These are phyloP conservation scores for Cynocephalus volans DNA, from an alignment of 2,113 vertebrate genomes.

Conservation along the genomic window DNA sequence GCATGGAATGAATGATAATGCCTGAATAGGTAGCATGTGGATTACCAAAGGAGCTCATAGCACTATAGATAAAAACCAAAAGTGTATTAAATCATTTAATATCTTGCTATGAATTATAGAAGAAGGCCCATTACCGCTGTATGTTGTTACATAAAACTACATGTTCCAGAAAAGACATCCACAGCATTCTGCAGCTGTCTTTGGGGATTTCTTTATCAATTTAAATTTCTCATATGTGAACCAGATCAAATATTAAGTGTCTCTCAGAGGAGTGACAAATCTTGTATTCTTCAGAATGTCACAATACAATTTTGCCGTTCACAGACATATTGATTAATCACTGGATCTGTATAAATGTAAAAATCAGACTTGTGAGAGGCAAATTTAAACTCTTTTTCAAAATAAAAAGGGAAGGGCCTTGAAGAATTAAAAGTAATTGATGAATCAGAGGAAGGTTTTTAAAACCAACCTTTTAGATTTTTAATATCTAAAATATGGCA, in stretches of 20 bases:
- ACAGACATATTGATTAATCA: conserved; percentile 31
- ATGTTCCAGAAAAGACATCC: conserved; percentile 50
- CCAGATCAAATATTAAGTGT: conserved; percentile 41
- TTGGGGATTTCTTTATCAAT: conserved; percentile 20
- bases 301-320: not conserved
- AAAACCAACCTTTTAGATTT: not conserved
- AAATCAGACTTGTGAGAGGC: not conserved
- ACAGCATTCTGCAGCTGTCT: not conserved
- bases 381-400: not conserved
- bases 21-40: not conserved
- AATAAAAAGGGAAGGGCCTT: not conserved
- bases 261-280: conserved; percentile 43
- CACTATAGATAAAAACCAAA: conserved; percentile 15
- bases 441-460: not conserved
- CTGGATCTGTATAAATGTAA: not conserved
- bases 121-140: not conserved
- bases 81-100: conserved; percentile 70
- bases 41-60: conserved; percentile 25
- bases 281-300: not conserved
- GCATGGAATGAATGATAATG: not conserved
- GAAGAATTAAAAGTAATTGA: not conserved
- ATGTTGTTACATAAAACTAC: conserved; percentile 65
- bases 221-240: conserved; percentile 48
- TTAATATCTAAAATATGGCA: conserved; percentile 38
- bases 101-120: conserved; percentile 59